Evolutionary conservation across 2,797 vertebrate genomes (phyloP).

Genomic region (Antennarius maculatus): DNA sequence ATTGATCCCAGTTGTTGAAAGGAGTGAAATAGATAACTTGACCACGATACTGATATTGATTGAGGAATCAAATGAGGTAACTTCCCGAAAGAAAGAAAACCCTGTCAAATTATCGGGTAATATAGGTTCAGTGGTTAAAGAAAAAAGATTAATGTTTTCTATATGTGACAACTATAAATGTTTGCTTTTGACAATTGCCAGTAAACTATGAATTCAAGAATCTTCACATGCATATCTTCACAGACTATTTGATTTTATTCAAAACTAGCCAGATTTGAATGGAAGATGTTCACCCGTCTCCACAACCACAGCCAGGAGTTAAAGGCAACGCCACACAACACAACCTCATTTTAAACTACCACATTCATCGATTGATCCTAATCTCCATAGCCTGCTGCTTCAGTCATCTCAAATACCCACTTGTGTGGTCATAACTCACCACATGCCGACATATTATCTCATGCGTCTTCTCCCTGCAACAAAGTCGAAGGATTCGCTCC

Average conservation of each 20-base stretch:
- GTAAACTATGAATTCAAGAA: neutral
- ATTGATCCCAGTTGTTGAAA: constrained; percentile 73
- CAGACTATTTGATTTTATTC: constrained; percentile 7
- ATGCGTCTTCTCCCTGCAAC: constrained; percentile 42
- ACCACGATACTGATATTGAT: constrained; percentile 73
- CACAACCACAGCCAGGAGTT: neutral
- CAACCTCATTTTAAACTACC: neutral
- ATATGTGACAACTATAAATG: constrained; percentile 3
- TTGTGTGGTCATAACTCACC: constrained; percentile 76
- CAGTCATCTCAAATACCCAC: constrained; percentile 30
- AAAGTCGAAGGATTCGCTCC: constrained; percentile 59
- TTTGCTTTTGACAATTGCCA: constrained; percentile 1
- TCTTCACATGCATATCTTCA: neutral
- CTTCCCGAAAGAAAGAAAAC: constrained; percentile 12
- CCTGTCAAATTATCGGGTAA: constrained; percentile 10
- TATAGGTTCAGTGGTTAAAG: neutral
- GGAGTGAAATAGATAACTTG: constrained; percentile 71
- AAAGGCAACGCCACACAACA: neutral
- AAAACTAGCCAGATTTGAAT: constrained; percentile 17
- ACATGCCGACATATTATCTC: constrained; percentile 75
- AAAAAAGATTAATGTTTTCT: constrained; percentile 1
- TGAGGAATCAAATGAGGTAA: constrained; percentile 47
- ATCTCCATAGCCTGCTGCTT: constrained; percentile 12
- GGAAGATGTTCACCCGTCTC: neutral
- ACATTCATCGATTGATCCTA: neutral